Evolutionary conservation across 2,113 vertebrate genomes (phyloP).

Genomic region (Sceloporus tristichus): DNA sequence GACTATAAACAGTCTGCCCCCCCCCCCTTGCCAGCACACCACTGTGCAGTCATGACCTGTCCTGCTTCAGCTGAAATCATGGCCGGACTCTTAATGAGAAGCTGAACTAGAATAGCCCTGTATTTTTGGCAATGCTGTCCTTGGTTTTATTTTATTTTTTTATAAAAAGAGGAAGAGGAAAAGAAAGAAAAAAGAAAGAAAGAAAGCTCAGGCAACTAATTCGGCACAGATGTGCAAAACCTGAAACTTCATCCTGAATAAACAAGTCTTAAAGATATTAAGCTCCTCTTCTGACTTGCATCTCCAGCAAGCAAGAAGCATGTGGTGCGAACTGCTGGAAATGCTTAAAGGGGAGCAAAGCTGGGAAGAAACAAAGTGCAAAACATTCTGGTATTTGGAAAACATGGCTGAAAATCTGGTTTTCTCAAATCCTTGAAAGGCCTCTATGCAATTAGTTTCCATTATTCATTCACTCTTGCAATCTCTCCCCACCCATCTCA

Average conservation of each 20-base stretch:
- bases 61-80: constrained; percentile 64
- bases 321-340: constrained; percentile 10
- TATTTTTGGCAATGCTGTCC: constrained; percentile 68
- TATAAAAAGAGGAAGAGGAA: no score
- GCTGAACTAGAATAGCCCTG: constrained; percentile 69
- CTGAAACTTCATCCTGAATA: constrained; percentile 67
- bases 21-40: constrained; percentile 61
- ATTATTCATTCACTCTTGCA: constrained; percentile 36
- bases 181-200: not conserved
- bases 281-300: constrained; percentile 57
- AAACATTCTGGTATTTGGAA: not conserved
- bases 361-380: constrained; percentile 31
- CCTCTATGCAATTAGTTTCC: not conserved
- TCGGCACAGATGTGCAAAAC: constrained; percentile 77
- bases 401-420: constrained; percentile 8
- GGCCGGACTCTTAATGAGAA: constrained; percentile 75
- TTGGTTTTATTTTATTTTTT: constrained; percentile 48
- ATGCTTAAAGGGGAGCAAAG: not conserved
- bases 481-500: constrained; percentile 11
- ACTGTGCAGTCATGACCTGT: constrained; percentile 65
- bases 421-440: constrained; percentile 6
- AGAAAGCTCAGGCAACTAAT: constrained; percentile 72
- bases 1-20: constrained; percentile 76
- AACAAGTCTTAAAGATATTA: constrained; percentile 64
- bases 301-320: constrained; percentile 44